Base-by-base conservation (phyloP, 23 tunicate genomes). In the Ascidia mentula region DNA sequence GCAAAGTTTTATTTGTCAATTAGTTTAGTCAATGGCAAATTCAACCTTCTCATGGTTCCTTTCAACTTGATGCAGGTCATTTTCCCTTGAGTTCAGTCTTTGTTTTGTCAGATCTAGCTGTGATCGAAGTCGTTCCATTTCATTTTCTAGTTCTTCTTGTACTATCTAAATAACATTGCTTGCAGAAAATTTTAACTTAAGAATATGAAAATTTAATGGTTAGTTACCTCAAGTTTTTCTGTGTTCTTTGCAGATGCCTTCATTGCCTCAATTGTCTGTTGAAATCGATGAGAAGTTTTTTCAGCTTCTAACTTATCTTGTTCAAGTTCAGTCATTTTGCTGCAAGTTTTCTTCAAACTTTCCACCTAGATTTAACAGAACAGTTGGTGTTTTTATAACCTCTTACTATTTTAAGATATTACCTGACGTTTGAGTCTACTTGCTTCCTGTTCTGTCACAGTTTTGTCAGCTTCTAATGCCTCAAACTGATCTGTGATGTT, bases 141-240 rank as follows among this genome's bases (percentile, higher is more conserved):
- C 93, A 61, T 72, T 88, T 84, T 93, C 98, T 4, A 93, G 87
- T 70, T 93, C 98, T 39, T 86, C 80, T 84, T 93, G 98, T 42
- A 88, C 83, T 34, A 93, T 46, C 98, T 93, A 59, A 0, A 82
- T 3, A 42, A 15, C 53, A 42, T 42, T 15, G 12, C 15, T 42
- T 42, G 15, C 15, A 42, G 15, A 42, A 12, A 9, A 9, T 15
- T 42, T 9, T 42, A 42, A 9, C 53, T 9, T 42, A 53, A 53
- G 24, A 53, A 6, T 3, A 53, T 5, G 24, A 3, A 42, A 42
- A 42, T 15, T 9, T 15, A 42, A 15, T 42, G 42, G 18, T 31
- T 17, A 33, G 79, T 42, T 71, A 91, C 97, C 87, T 91, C 97
- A 77, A 91, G 77, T 78, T 91, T 91, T 72, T 86, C 97, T 33